A percentile compares a stretch with the other conserved stretches of the same genome.
Evolutionary conservation across 2,797 vertebrate genomes (phyloP).

Genomic region (Threskiornis aethiopicus): DNA sequence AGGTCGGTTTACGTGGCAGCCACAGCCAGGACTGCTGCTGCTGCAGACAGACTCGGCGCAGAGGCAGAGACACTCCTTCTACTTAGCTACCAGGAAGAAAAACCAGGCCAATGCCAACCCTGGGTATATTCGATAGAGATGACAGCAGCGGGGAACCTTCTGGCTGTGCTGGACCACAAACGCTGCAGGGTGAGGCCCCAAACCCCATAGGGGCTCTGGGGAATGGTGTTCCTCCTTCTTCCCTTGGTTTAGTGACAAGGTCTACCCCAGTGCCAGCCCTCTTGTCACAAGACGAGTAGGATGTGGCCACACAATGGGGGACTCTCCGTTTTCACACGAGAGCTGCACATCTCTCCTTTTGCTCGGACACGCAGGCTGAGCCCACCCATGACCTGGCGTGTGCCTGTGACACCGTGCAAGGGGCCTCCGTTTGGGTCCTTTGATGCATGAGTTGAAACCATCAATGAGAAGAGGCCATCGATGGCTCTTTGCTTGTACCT

Average conservation of each 20-base stretch:
- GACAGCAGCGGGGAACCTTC: background rate
- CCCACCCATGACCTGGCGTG: rapidly evolving
- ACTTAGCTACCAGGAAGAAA: background rate
- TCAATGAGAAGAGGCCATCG: background rate
- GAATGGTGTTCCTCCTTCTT: background rate
- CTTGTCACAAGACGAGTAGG: background rate
- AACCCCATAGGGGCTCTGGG: background rate
- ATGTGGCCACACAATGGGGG: background rate
- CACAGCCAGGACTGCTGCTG: background rate
- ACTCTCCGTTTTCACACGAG: rapidly evolving
- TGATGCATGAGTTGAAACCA: background rate
- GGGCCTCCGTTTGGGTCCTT: background rate
- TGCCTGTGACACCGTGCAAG: background rate
- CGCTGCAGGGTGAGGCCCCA: background rate
- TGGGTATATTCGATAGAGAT: background rate
- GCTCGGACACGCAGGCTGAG: background rate
- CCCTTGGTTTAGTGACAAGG: background rate
- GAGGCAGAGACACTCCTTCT: background rate
- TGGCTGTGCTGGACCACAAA: background rate
- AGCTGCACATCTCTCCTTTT: background rate
- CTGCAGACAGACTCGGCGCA: background rate
- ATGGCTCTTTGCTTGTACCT: background rate
- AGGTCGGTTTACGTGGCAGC: background rate
- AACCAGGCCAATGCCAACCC: background rate
- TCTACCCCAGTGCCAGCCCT: background rate